A percentile compares a stretch with the other conserved stretches of the same genome.
These are phyloP conservation scores for Peromyscus californicus DNA, from an alignment of 2,113 vertebrate species.

Conservation along the genomic window DNA sequence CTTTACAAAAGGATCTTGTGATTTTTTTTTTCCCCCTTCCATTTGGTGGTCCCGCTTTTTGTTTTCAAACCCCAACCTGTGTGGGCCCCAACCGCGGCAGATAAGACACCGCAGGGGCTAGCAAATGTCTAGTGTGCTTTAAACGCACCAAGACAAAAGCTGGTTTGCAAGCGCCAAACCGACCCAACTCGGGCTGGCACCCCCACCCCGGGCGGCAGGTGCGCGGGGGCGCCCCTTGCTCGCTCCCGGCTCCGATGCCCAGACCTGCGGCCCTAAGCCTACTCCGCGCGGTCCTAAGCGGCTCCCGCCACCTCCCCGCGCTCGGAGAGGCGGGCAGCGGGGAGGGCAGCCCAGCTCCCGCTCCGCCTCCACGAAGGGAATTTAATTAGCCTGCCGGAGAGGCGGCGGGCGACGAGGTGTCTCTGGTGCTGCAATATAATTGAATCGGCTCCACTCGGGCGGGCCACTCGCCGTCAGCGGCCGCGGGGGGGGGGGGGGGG, in stretches of 20 bases:
- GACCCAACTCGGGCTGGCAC: background rate
- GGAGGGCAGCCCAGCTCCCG: conserved; percentile 53
- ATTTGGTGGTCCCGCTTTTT: conserved; percentile 49
- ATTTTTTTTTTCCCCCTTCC: background rate
- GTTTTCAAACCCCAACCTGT: conserved; percentile 64
- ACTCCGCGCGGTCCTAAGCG: background rate
- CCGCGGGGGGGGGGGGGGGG: conserved; percentile 60
- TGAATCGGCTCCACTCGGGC: conserved; percentile 84
- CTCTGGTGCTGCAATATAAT: conserved; percentile 81
- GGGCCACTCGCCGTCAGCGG: conserved; percentile 73
- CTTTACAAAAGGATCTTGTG: conserved; percentile 35
- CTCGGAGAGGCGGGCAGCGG: background rate
- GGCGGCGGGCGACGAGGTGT: conserved; percentile 80
- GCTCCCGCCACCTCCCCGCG: background rate
- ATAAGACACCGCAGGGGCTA: conserved; percentile 51
- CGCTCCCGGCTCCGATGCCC: background rate
- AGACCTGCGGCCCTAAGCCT: background rate
- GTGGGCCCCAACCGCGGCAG: conserved; percentile 52
- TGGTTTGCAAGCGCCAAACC: conserved; percentile 20
- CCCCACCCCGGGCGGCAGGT: conserved; percentile 54
- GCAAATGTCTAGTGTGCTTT: conserved; percentile 25
- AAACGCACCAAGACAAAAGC: conserved; percentile 70
- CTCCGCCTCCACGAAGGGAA: conserved; percentile 73
- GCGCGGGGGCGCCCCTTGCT: conserved; percentile 25
- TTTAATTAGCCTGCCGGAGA: conserved; percentile 80